Evolutionary conservation across 1,140 invertebrate species (phyloP), one percentile per base, ranked within the genome.

Genomic region (Dufourea novaeangliae): DNA sequence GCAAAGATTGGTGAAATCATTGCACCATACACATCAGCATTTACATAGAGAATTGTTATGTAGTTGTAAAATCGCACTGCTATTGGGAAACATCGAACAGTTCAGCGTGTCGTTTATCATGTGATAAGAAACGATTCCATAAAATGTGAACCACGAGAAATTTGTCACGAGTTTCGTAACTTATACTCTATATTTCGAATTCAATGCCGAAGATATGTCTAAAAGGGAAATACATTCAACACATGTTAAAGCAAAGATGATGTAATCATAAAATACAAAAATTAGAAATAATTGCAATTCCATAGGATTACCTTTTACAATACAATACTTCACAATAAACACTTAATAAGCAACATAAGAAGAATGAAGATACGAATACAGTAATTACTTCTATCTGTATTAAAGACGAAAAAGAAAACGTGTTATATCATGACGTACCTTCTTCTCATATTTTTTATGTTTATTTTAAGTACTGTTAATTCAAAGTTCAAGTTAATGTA

Each of bases 121-220:
- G 32, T 22, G 64, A 68, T 50, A 52, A 52, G 7, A 29, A 12
- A 52, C 44, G 29, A 50, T 52, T 68, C 46, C n/a, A 50, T 6
- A 10, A 50, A 27, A 22, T 20, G 29, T 25, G 46, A 32, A 17
- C 12, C 25, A 8, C 29, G 8, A 68, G n/a, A 25, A 29, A 54
- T 54, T 54, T 25, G 22, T 54, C 20, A 14, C 50, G n/a, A 7
- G 6, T 52, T 52, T 52, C 20, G 50, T 25, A 52, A 52, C n/a
- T 0, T 54, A n/a, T n/a, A 27, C 3, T 54, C 22, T 1, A 54
- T 27, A 1, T 56, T 11, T 27, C 2, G 11, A 27, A 56, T 27
- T 27, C 3, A 50, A 6, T 50, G 20, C 6, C 46, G n/a, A 50
- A n/a, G n/a, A n/a, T n/a, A n/a, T n/a, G n/a, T n/a, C n/a, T n/a